These are phyloP conservation scores for Diplodus sargus DNA, from an alignment of 2,797 vertebrate genomes.

Conservation along the genomic window DNA sequence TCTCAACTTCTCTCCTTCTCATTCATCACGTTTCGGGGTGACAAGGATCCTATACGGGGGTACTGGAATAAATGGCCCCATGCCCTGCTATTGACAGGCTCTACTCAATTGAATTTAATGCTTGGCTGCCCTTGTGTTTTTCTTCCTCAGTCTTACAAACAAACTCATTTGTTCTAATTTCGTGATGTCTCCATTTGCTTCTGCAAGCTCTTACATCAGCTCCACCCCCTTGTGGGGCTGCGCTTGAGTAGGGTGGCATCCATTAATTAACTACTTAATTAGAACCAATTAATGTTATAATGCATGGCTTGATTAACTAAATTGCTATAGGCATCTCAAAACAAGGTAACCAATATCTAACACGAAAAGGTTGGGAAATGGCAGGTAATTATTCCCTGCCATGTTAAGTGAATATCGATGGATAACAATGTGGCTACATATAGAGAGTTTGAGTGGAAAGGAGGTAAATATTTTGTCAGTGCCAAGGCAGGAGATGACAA, in stretches of 20 bases:
- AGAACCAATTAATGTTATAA: slow-evolving; percentile 77
- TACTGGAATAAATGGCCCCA: slow-evolving; percentile 69
- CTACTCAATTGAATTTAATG: slow-evolving; percentile 76
- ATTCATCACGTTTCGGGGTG: slow-evolving; percentile 59
- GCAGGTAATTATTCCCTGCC: slow-evolving; percentile 56
- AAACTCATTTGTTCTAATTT: slow-evolving; percentile 78
- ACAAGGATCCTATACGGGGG: slow-evolving; percentile 62
- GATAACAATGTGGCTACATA: slow-evolving; percentile 26
- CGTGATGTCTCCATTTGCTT: slow-evolving; percentile 71
- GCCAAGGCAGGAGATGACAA: slow-evolving; percentile 13
- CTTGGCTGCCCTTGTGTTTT: slow-evolving; percentile 75
- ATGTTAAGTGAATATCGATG: slow-evolving; percentile 50
- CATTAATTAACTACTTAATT: slow-evolving; percentile 75
- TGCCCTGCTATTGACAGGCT: slow-evolving; percentile 70
- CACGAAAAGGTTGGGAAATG: slow-evolving; percentile 57
- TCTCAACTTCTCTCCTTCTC: slow-evolving; percentile 47
- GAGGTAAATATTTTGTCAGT: slow-evolving; percentile 37
- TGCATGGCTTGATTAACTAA: slow-evolving; percentile 71
- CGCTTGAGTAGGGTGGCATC: slow-evolving; percentile 57
- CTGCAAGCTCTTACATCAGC: slow-evolving; percentile 53
- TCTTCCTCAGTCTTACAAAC: slow-evolving; percentile 60
- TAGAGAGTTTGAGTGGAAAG: background rate
- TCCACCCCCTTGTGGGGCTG: slow-evolving; percentile 51
- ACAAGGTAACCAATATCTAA: slow-evolving; percentile 70
- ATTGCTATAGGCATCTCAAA: slow-evolving; percentile 74